phyloP scores from a whole-genome alignment of 1,140 invertebrate species.

The Polypedilum vanderplanki region DNA sequence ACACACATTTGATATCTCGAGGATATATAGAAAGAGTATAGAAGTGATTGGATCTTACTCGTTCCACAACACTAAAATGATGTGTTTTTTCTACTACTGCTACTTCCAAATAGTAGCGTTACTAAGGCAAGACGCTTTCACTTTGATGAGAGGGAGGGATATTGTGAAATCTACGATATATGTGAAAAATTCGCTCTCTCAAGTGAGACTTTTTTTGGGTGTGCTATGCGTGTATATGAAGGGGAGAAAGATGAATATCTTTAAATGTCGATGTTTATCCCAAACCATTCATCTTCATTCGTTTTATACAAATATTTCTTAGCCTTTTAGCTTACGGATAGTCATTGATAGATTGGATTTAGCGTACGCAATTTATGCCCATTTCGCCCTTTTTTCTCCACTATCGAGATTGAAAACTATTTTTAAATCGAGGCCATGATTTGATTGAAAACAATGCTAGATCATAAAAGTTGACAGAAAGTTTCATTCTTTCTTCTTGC shows the following conservation, averaged over 20 bases:
- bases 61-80: too few species aligned
- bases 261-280: conserved; percentile 18
- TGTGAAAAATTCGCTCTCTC: background rate
- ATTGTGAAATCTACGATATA: background rate
- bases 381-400: background rate
- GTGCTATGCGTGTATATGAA: background rate
- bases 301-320: conserved; percentile 16
- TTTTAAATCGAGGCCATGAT: background rate
- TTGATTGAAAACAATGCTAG: too few species aligned
- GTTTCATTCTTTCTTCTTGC: too few species aligned
- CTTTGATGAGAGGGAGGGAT: background rate
- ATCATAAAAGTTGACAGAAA: too few species aligned
- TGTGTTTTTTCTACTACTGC: background rate
- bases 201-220: background rate
- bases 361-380: conserved; percentile 10
- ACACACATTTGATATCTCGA: conserved; percentile 18
- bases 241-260: conserved; percentile 12
- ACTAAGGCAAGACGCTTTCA: background rate
- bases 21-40: background rate
- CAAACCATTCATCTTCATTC: conserved; percentile 17
- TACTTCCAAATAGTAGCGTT: background rate
- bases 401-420: background rate
- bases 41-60: conserved; percentile 3
- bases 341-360: conserved; percentile 18
- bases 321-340: conserved; percentile 17